Base-by-base conservation (phyloP, 2,797 vertebrate species). In the Esox masquinongy region DNA sequence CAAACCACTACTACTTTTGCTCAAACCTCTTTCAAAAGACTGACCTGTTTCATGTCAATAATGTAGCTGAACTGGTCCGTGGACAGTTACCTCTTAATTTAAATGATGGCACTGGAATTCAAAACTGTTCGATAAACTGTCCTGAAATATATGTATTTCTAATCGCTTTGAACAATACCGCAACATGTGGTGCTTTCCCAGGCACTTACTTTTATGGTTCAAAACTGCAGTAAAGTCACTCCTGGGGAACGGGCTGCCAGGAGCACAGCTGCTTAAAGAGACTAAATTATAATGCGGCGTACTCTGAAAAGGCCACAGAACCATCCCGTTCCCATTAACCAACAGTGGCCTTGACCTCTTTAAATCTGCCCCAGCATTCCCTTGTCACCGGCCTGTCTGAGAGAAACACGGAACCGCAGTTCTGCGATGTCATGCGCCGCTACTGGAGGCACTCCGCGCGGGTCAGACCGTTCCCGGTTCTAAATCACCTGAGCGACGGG, bases 401-500 rank as follows among this genome's bases (percentile, higher is more conserved):
- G 29, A 17, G 63, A 66, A 68, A 70, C 68, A 31, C 63, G 15
- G 74, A 84, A 87, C 39, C 61, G 72, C 47, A 71, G 76, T 80
- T 24, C 24, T 16, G 61, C 5, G 26, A 9, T 31, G 26, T 11
- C 12, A 31, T 14, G 59, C 26, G 63, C 26, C 24, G 63, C 63
- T 17, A 36, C 36, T 19, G 34, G 66, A 75, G 76, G 84, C 88
- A 88, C 80, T 87, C 78, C 81, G 84, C 84, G 29, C 84, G 90
- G 91, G 92, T 93, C 91, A 92, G 84, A 86, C 80, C 88, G 80
- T 90, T 91, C 85, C 83, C 73, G 85, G 88, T 85, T 86, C 88
- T 88, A 91, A 91, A 91, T 91, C 90, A 93, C 89, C 86, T 90
- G 87, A 88, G 87, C 72, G 85, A 77, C 81, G 86, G 86, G 86